phyloP scores from a whole-genome alignment of 2,797 vertebrate species.

The Lithobates pipiens region DNA sequence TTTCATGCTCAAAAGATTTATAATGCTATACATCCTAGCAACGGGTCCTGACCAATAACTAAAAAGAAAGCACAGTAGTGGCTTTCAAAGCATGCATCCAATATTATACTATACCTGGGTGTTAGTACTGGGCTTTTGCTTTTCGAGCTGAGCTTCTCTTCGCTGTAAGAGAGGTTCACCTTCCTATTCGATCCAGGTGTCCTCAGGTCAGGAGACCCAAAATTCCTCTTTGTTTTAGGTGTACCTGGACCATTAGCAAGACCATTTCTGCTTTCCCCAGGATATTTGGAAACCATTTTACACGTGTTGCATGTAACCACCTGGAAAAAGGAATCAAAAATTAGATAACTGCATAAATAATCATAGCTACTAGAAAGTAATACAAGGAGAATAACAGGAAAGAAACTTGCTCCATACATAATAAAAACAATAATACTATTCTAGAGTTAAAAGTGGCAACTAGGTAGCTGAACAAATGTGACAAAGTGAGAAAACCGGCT shows the following conservation, averaged over 20 bases:
- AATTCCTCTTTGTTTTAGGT: slow-evolving; percentile 66
- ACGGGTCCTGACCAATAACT: too few relatives aligned
- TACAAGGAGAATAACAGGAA: background rate
- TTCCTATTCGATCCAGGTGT: slow-evolving; percentile 59
- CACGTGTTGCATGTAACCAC: slow-evolving; percentile 92
- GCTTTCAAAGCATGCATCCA: background rate
- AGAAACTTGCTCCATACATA: too few relatives aligned
- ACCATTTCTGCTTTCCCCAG: slow-evolving; percentile 83
- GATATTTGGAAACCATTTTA: slow-evolving; percentile 82
- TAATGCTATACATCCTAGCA: too few relatives aligned
- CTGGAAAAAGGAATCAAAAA: slow-evolving; percentile 71
- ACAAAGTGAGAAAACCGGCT: too few relatives aligned
- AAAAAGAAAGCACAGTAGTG: too few relatives aligned
- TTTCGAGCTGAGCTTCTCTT: slow-evolving; percentile 66
- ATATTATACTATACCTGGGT: slow-evolving; percentile 69
- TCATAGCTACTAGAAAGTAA: background rate
- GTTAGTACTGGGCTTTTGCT: slow-evolving; percentile 66
- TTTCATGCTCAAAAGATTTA: too few relatives aligned
- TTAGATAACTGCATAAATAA: background rate
- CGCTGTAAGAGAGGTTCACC: slow-evolving; percentile 63
- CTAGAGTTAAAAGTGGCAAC: too few relatives aligned
- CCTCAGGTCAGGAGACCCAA: slow-evolving; percentile 65
- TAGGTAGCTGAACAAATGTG: too few relatives aligned
- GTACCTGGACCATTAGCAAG: slow-evolving; percentile 72
- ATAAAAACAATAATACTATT: too few relatives aligned